Base-by-base conservation (phyloP, 2,888 invertebrate species). In the Mesorhabditis spiculigera region DNA sequence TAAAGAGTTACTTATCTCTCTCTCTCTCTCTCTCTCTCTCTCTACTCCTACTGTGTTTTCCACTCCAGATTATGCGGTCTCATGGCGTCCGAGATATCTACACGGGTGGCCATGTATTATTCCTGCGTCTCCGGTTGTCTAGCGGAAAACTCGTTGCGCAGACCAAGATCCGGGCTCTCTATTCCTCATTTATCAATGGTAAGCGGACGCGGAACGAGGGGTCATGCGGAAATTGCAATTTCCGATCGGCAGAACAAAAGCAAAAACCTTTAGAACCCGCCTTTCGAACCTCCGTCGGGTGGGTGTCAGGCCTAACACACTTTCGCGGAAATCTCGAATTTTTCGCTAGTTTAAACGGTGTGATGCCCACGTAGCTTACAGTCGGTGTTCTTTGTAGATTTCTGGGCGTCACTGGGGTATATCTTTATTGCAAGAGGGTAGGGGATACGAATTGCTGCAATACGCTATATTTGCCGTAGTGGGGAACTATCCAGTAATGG, bases 41-140 rank as follows among this genome's bases (percentile, higher is more conserved):
- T 50, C n/a, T n/a, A n/a, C n/a, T n/a, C 58, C n/a, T 50, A 13
- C n/a, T 50, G 58, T 13, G 8, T 42, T 4, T 16, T 10, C 58
- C 16, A 4, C 71, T 75, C n/a, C 70, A 79, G 79, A 67, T 79
- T 78, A 63, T 81, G 81, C 61, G 81, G 80, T 50, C 68, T 75
- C 5, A 76, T 74, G 4, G 80, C 80, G 5, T 72, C n/a, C 75
- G 41, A 73, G n/a, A 71, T 43, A 73, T 81, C 6, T 76, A 76
- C 71, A 74, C 78, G 4, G 72, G 75, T 8, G 73, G 75, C 4
- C 72, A 73, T 65, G 75, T 74, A 66, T 73, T 78, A 68, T 77
- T 76, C 63, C 72, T 81, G 42, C 69, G 81, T 6, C 69, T 81
- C 61, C 78, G 73, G 68, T 67, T 80, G 3, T 69, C 74, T 8